A percentile compares a stretch with the other conserved stretches of the same genome.
phyloP scores from a whole-genome alignment of 2,113 vertebrate genomes.

The Eretmochelys imbricata region DNA sequence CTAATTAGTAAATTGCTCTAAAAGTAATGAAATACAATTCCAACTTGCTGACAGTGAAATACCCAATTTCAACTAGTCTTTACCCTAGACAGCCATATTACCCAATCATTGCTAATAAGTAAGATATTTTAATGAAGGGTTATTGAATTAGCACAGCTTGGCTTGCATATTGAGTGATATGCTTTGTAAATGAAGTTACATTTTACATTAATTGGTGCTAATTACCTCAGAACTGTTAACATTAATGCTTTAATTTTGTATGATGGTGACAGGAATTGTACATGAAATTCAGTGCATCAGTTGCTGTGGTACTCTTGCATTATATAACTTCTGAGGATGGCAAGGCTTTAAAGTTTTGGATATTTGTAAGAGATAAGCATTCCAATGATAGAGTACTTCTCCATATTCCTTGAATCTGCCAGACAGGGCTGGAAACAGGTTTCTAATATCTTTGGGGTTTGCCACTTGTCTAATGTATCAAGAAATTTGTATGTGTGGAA shows the following conservation, averaged over 20 bases:
- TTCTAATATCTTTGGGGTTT: too few species aligned
- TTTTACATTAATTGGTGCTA: constrained; percentile 66
- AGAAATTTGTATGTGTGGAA: too few species aligned
- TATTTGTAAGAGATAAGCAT: neutral
- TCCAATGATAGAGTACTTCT: neutral
- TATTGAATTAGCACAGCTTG: neutral
- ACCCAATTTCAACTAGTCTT: neutral
- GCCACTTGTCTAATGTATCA: too few species aligned
- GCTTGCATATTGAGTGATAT: constrained; percentile 27
- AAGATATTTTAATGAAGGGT: constrained; percentile 17
- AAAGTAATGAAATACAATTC: neutral
- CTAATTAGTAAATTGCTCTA: neutral
- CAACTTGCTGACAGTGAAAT: neutral
- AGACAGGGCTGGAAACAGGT: too few species aligned
- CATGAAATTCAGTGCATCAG: constrained; percentile 31
- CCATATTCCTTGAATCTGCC: neutral
- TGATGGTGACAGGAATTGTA: constrained; percentile 37
- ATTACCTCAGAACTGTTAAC: constrained; percentile 51
- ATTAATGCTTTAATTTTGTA: constrained; percentile 60
- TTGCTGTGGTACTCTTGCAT: neutral
- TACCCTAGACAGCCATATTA: neutral
- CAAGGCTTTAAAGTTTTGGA: neutral
- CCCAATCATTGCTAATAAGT: neutral
- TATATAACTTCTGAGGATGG: neutral
- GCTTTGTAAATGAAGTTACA: constrained; percentile 59